phyloP scores from a whole-genome alignment of 37 sponge, comb jelly and placozoan species.

The Cliona cf. orientalis region DNA sequence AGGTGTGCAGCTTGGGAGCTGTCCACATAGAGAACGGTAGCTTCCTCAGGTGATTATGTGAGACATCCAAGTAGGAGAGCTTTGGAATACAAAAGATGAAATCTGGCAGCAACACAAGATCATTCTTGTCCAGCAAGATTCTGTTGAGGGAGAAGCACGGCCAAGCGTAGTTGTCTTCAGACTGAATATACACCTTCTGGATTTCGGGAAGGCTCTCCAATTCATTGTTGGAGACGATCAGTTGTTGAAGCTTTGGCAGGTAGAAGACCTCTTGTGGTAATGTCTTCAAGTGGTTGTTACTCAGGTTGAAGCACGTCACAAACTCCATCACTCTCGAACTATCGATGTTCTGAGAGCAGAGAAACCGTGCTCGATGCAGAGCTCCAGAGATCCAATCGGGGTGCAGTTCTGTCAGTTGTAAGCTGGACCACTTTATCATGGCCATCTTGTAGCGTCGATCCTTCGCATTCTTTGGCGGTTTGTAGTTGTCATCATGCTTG shows the following conservation, averaged over 20 bases:
- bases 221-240: constrained; percentile 47
- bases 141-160: constrained; percentile 30
- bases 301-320: constrained; percentile 64
- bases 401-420: constrained; percentile 19
- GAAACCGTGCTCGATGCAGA: constrained; percentile 5
- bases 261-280: constrained; percentile 69
- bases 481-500: constrained; percentile 27
- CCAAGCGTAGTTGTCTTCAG: constrained; percentile 15
- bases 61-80: constrained; percentile 51
- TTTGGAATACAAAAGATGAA: constrained; percentile 74
- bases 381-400: constrained; percentile 50
- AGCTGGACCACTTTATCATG: constrained; percentile 26
- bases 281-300: constrained; percentile 24
- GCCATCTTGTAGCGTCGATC: constrained; percentile 23
- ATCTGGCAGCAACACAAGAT: constrained; percentile 32
- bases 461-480: background rate
- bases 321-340: background rate
- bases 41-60: constrained; percentile 46
- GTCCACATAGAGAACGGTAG: constrained; percentile 79
- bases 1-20: constrained; percentile 63
- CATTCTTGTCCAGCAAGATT: constrained; percentile 52
- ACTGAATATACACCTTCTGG: background rate
- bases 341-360: constrained; percentile 16
- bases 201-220: constrained; percentile 51
- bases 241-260: constrained; percentile 51